Conservation (phyloP, 2,113 vertebrate genomes). For the Prinia subflava region DNA sequence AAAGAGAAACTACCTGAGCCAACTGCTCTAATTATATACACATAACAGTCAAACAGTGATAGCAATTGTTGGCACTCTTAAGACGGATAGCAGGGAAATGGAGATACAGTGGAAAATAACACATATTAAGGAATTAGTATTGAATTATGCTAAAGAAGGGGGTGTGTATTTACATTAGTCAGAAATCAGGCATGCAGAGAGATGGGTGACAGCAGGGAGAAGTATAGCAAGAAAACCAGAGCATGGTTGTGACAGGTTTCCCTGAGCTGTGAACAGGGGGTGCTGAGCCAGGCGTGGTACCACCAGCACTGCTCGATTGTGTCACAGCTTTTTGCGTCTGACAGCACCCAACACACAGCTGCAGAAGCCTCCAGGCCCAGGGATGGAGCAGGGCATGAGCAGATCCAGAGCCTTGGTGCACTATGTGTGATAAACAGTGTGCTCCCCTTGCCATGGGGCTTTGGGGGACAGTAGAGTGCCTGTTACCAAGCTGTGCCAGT, state of each 20-base stretch:
- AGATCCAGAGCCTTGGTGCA: background rate
- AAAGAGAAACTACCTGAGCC: constrained; percentile 43
- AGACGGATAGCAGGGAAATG: background rate
- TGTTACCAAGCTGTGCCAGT: too few species aligned
- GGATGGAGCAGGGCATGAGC: background rate
- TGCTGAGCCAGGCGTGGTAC: background rate
- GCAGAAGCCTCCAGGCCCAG: background rate
- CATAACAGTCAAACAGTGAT: constrained; percentile 3
- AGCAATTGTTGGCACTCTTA: background rate
- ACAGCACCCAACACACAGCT: background rate
- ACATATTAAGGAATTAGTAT: constrained; percentile 21
- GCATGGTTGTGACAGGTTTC: accelerated
- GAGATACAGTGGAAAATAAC: constrained; percentile 16
- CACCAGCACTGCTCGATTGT: background rate
- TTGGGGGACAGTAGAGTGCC: background rate
- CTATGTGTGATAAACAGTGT: accelerated
- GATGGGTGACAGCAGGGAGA: background rate
- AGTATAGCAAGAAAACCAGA: background rate
- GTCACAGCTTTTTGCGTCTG: background rate
- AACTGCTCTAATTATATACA: constrained; percentile 53
- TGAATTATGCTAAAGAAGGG: background rate
- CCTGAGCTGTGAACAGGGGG: background rate
- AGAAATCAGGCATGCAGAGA: constrained; percentile 29
- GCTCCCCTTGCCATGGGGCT: background rate
- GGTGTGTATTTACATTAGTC: background rate